These are phyloP conservation scores for Indri indri DNA, from an alignment of 2,113 vertebrate species.

Conservation along the genomic window DNA sequence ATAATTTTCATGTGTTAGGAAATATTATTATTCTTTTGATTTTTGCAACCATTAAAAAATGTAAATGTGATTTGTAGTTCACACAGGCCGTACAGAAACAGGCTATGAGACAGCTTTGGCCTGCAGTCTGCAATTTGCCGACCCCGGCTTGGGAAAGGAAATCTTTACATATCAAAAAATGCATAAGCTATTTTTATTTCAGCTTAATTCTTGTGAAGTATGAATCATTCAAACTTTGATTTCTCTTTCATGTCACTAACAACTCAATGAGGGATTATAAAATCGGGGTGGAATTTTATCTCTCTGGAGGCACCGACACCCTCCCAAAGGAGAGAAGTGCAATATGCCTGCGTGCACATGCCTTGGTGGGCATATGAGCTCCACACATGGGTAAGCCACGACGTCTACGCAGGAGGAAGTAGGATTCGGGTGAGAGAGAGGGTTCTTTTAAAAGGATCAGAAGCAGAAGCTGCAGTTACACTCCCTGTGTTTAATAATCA, in stretches of 20 bases:
- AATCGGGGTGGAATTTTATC: slow-evolving; percentile 40
- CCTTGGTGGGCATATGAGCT: neutral
- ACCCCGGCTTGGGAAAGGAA: neutral
- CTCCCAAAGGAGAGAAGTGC: neutral
- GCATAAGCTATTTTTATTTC: neutral
- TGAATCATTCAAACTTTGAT: neutral
- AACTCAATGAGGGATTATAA: neutral
- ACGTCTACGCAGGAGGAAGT: slow-evolving; percentile 49
- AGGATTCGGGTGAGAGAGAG: slow-evolving; percentile 60
- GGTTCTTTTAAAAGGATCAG: slow-evolving; percentile 76
- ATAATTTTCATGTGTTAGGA: neutral
- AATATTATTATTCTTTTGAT: neutral
- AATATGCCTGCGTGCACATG: neutral
- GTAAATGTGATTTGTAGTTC: neutral
- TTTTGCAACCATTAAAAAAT: neutral
- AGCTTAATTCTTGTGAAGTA: neutral
- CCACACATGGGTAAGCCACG: neutral
- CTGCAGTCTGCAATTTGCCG: neutral
- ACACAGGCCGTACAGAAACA: neutral
- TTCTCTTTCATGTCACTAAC: neutral
- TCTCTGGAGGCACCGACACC: neutral
- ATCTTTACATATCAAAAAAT: neutral
- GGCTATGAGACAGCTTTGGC: neutral
- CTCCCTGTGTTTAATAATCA: slow-evolving; percentile 82
- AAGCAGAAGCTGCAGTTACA: slow-evolving; percentile 73